Base-by-base conservation (phyloP, 1,140 invertebrate species). In the Drosophila quadrilineata region DNA sequence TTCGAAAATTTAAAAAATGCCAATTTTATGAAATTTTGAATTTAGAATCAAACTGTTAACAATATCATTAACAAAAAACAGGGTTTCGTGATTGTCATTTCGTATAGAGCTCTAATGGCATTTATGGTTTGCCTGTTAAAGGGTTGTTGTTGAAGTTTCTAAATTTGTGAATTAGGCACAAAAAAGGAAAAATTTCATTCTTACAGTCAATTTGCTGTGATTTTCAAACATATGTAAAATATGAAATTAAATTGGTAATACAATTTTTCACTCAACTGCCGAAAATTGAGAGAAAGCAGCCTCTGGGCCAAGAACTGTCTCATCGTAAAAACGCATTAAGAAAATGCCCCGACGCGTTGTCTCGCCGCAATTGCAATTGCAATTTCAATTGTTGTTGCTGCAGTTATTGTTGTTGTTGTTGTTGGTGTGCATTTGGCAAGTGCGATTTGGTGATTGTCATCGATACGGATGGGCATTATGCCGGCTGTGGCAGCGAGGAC, bases 401-500 rank as follows among this genome's bases (percentile, higher is more conserved):
- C 22, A 49, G 41, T 4, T 33, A 19, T 1, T 67, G 38, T 29
- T 71, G 48, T 16, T 63, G 21, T 38, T 38, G 17, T 38, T 54
- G 52, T 52, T 56, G 75, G 21, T 62, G 56, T 82, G 77, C 79
- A 84, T 66, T 80, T 85, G 75, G 75, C 69, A 73, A 70, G 36
- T 36, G 24, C 36, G 50, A 40, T 53, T 53, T 41, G 50, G 50
- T 38, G 50, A 53, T 49, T 36, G 41, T 85, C 79, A 85, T 86
- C 79, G 79, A 79, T 85, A 85, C 70, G 76, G 72, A 82, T 84
- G 77, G 75, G 56, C 63, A 84, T 82, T 72, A 76, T 76, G 73
- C 50, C 54, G 67, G 58, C 29, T 77, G 12, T 9, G 9, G 57
- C 35, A 59, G 43, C 60, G 49, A 35, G n/a, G 21, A 10, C 31